Conservation (phyloP, 2,113 vertebrate genomes). For the Plecotus auritus region DNA sequence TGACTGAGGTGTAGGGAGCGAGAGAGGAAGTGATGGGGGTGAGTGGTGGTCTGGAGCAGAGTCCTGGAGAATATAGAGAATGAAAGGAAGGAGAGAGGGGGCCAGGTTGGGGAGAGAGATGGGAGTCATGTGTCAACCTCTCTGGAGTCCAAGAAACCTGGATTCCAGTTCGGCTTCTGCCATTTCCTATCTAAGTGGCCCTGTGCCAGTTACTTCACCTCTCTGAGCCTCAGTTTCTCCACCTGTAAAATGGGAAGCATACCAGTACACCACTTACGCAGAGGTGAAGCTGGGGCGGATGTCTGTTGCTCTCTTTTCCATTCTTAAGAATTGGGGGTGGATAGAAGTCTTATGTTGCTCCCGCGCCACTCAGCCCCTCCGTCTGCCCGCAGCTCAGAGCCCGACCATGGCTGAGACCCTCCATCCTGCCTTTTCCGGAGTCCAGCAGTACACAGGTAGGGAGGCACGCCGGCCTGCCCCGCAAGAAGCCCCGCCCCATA, state of each 20-base stretch:
- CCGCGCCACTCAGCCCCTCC: neutral
- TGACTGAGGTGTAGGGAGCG: neutral
- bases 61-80: neutral
- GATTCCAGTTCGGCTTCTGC: neutral
- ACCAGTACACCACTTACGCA: neutral
- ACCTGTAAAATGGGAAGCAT: neutral
- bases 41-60: neutral
- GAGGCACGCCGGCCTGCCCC: neutral
- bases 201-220: neutral
- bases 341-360: neutral
- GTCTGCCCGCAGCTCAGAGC: constrained; percentile 87
- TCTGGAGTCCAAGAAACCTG: neutral
- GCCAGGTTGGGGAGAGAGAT: neutral
- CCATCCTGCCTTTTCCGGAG: constrained; percentile 96
- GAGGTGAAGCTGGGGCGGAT: neutral
- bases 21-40: neutral
- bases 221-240: neutral
- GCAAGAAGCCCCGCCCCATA: neutral
- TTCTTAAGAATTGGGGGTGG: neutral
- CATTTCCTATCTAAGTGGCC: neutral
- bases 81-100: neutral
- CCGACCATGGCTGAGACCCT: constrained; percentile 94
- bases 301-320: neutral
- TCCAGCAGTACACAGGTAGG: constrained; percentile 98
- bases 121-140: neutral